A percentile compares a stretch with the other conserved stretches of the same genome.
Conservation (phyloP, 2,888 invertebrate species). For the Latrodectus hesperus region DNA sequence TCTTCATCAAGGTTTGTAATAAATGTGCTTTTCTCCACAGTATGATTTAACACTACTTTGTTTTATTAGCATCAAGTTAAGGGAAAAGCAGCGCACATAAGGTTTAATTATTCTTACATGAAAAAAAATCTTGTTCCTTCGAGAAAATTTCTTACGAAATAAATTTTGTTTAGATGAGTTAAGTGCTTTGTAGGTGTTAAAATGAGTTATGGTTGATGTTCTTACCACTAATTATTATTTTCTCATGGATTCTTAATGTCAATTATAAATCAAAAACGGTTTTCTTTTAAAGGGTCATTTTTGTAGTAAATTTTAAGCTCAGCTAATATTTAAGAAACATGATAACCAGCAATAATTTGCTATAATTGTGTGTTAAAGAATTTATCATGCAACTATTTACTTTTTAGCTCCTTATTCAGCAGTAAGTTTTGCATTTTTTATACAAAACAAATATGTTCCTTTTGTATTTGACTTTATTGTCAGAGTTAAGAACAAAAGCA, state of each 20-base stretch:
- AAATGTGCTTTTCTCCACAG: background rate
- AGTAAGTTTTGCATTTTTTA: too few relatives aligned
- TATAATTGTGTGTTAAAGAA: too few relatives aligned
- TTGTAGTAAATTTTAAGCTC: too few relatives aligned
- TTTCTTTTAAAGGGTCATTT: too few relatives aligned
- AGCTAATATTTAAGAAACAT: too few relatives aligned
- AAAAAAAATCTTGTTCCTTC: constrained; percentile 13
- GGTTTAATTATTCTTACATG: constrained; percentile 46
- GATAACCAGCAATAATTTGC: too few relatives aligned
- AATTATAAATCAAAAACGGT: constrained; percentile 12
- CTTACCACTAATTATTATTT: too few relatives aligned
- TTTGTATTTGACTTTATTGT: too few relatives aligned
- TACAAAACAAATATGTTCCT: too few relatives aligned
- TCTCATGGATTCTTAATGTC: constrained; percentile 6
- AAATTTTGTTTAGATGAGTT: constrained; percentile 19
- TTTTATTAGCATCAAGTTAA: constrained; percentile 27
- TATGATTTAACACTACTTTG: constrained; percentile 48
- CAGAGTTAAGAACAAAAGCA: too few relatives aligned
- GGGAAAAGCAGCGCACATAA: constrained; percentile 31
- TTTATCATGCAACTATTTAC: too few relatives aligned
- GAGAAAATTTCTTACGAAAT: constrained; percentile 11
- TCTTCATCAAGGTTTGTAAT: background rate
- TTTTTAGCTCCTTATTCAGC: too few relatives aligned
- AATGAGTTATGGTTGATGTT: constrained; percentile 27
- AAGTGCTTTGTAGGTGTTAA: constrained; percentile 35